phyloP scores from a whole-genome alignment of 2,797 vertebrate species.

The Anabacerthia variegaticeps region DNA sequence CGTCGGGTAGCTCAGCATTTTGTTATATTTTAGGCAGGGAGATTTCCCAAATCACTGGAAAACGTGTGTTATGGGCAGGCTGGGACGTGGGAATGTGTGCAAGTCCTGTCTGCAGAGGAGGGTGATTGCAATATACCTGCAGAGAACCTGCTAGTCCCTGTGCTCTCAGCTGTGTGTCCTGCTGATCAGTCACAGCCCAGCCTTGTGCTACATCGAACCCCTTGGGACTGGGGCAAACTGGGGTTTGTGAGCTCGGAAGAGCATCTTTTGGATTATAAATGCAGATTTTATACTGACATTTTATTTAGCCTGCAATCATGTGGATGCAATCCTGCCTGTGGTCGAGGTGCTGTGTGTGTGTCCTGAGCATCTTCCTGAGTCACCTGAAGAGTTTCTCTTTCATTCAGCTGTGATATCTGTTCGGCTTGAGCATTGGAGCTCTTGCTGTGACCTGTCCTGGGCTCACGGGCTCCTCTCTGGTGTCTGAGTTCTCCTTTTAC shows the following conservation, averaged over 20 bases:
- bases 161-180: rapidly evolving
- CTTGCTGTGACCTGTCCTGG: rapidly evolving
- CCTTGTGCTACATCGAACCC: rapidly evolving
- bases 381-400: no score
- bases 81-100: background rate
- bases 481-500: background rate
- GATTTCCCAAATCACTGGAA: background rate
- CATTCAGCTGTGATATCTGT: background rate
- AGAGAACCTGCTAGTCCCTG: background rate
- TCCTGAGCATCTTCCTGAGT: background rate
- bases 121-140: rapidly evolving
- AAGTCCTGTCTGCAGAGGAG: background rate
- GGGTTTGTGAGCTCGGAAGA: background rate
- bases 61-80: background rate
- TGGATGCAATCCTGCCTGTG: background rate
- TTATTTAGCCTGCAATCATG: rapidly evolving
- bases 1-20: rapidly evolving
- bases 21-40: rapidly evolving
- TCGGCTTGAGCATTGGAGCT: background rate
- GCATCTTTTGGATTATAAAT: background rate
- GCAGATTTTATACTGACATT: rapidly evolving
- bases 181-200: background rate
- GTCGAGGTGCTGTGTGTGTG: rapidly evolving
- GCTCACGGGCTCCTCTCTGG: background rate
- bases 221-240: rapidly evolving